These are phyloP conservation scores for Dromiciops gliroides DNA, from an alignment of 2,113 vertebrate species.

Conservation along the genomic window DNA sequence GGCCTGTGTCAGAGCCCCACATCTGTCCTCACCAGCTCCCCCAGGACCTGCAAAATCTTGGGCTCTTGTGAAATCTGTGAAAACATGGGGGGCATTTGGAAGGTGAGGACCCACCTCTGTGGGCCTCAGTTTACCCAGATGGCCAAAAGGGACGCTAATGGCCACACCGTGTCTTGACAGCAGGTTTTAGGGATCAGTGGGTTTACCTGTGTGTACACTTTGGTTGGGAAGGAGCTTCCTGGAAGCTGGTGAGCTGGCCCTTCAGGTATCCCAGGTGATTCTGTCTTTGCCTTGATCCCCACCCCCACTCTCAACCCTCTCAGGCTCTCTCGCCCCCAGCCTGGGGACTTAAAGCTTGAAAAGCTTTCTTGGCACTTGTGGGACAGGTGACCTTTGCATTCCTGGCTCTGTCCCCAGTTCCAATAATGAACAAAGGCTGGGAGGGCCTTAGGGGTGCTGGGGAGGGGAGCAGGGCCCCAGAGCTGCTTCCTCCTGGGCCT, in stretches of 20 bases:
- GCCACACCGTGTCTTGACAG: background rate
- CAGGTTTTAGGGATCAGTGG: background rate
- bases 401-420: background rate
- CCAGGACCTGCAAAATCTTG: too few relatives aligned
- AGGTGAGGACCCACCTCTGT: background rate
- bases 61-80: too few relatives aligned
- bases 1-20: too few relatives aligned
- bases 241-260: background rate
- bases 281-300: background rate
- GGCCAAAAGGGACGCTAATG: background rate
- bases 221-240: background rate
- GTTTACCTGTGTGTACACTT: background rate
- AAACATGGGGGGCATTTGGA: background rate
- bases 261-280: background rate
- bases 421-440: background rate
- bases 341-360: background rate
- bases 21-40: too few relatives aligned
- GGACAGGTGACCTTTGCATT: background rate
- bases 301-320: background rate
- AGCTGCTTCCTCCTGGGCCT: conserved; percentile 44
- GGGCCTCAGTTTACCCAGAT: background rate
- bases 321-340: background rate
- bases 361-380: background rate
- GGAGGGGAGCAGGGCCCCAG: background rate
- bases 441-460: background rate